Conservation (phyloP, 1,140 invertebrate genomes). For the Diploscapter pachys region DNA sequence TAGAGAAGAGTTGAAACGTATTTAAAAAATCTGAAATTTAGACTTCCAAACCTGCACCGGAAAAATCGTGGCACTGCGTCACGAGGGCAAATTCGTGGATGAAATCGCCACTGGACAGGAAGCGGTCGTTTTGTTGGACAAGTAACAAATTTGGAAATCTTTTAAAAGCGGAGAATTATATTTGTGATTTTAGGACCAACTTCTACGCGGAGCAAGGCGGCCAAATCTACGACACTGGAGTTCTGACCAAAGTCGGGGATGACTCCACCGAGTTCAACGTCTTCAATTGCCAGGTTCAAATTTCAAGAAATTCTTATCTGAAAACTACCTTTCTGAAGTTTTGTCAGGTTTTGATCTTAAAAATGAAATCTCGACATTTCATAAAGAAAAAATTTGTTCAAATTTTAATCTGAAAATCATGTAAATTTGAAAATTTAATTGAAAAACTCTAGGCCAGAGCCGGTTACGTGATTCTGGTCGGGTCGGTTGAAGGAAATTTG, state of each 20-base stretch:
- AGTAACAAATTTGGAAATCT: slow-evolving; percentile 64
- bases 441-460: slow-evolving; percentile 63
- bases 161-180: too few species aligned
- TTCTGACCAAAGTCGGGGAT: slow-evolving; percentile 79
- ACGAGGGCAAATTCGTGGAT: slow-evolving; percentile 80
- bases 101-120: slow-evolving; percentile 78
- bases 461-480: slow-evolving; percentile 91
- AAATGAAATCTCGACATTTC: too few species aligned
- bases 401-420: too few species aligned
- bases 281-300: slow-evolving; percentile 83
- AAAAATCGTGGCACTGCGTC: slow-evolving; percentile 67
- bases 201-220: slow-evolving; percentile 94
- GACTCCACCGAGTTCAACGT: slow-evolving; percentile 86
- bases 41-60: slow-evolving; percentile 63
- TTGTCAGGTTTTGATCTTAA: too few species aligned
- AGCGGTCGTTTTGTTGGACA: slow-evolving; percentile 86
- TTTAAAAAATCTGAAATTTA: slow-evolving; percentile 35
- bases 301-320: too few species aligned
- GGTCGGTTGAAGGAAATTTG: slow-evolving; percentile 70
- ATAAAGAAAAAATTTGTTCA: too few species aligned
- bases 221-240: slow-evolving; percentile 95
- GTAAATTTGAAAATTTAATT: too few species aligned
- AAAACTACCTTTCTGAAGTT: too few species aligned
- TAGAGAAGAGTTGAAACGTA: background rate
- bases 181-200: slow-evolving; percentile 11